Percentiles rank a stretch among this genome's conserved stretches.
Conservation (phyloP, 30 jellyfish, hydroid and myxozoan species). For the Turritopsis dohrnii region DNA sequence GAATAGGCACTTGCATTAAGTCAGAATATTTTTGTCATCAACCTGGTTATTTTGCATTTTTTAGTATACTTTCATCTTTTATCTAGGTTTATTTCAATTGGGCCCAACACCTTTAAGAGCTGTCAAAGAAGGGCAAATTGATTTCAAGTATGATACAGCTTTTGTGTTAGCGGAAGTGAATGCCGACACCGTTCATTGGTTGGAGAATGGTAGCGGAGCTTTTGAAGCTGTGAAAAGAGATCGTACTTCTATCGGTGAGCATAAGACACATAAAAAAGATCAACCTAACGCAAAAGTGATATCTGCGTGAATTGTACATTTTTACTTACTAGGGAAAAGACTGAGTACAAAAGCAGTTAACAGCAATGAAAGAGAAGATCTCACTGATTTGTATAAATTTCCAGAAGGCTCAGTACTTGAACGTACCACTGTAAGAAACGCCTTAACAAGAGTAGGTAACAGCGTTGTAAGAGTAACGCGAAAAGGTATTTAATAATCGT, state of each 20-base stretch:
- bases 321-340: slow-evolving; percentile 25
- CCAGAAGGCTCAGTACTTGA: slow-evolving; percentile 48
- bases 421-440: slow-evolving; percentile 37
- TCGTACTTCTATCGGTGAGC: slow-evolving; percentile 72
- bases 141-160: slow-evolving; percentile 55
- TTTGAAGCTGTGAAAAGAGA: slow-evolving; percentile 56
- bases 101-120: slow-evolving; percentile 96
- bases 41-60: no score
- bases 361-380: slow-evolving; percentile 19
- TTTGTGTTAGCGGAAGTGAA: slow-evolving; percentile 96
- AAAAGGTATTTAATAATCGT: not conserved
- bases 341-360: slow-evolving; percentile 61
- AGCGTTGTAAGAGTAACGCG: not conserved
- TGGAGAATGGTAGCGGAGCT: slow-evolving; percentile 39
- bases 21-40: no score
- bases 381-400: slow-evolving; percentile 32
- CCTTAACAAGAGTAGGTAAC: not conserved
- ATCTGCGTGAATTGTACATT: not conserved
- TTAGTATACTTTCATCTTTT: no score
- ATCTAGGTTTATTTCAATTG: slow-evolving; percentile 62
- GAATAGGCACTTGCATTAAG: no score
- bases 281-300: not conserved
- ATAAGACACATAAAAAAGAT: slow-evolving; percentile 21
- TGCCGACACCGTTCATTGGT: slow-evolving; percentile 71
- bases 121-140: slow-evolving; percentile 80